Evolutionary conservation across 2,797 vertebrate genomes (phyloP).

Genomic region (Hemitrygon akajei): DNA sequence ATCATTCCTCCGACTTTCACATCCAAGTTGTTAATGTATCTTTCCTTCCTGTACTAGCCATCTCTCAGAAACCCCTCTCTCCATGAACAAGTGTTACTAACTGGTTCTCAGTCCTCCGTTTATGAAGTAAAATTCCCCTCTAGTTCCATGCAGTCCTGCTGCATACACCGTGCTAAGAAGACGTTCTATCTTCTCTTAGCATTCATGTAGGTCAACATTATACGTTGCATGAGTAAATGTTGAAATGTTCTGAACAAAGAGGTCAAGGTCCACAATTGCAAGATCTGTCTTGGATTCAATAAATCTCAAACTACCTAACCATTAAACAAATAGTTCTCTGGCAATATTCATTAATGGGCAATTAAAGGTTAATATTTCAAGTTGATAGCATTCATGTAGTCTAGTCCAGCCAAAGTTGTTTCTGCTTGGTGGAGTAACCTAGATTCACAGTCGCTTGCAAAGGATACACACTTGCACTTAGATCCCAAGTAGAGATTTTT

Average conservation of each 20-base stretch:
- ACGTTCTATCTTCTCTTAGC: background rate
- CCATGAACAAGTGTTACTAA: no score
- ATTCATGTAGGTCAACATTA: background rate
- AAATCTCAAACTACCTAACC: background rate
- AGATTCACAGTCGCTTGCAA: no score
- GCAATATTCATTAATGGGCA: background rate
- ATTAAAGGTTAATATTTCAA: no score
- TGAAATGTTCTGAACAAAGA: background rate
- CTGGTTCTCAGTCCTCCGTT: no score
- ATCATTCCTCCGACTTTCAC: no score
- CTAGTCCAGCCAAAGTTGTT: background rate
- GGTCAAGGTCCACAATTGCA: background rate
- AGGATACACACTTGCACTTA: background rate
- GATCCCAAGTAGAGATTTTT: background rate
- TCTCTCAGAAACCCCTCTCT: no score
- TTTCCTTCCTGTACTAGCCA: no score
- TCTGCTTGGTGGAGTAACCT: background rate
- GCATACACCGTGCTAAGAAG: background rate
- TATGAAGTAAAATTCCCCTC: no score
- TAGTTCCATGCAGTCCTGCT: background rate
- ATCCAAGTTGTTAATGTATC: no score
- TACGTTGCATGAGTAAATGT: background rate
- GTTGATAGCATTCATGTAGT: background rate
- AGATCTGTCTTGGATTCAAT: background rate
- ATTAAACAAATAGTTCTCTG: background rate